These are phyloP conservation scores for Struthio camelus DNA, from an alignment of 2,113 vertebrate species.

Conservation along the genomic window DNA sequence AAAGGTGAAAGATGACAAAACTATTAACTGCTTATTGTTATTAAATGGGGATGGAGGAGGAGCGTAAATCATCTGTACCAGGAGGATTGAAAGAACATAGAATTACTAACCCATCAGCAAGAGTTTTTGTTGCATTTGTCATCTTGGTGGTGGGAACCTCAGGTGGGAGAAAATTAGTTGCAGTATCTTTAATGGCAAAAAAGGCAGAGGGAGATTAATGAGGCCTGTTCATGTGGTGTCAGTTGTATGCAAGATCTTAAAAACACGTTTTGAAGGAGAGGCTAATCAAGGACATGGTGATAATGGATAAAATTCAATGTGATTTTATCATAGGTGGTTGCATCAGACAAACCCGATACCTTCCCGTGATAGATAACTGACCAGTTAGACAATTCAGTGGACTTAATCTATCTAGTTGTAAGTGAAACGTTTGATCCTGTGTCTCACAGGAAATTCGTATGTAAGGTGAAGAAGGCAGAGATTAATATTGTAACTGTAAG, in stretches of 20 bases:
- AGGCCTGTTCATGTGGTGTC: background rate
- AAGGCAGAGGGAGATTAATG: background rate
- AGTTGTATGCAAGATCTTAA: background rate
- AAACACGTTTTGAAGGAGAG: background rate
- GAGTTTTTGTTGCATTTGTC: background rate
- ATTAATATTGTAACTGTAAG: background rate
- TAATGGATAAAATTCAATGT: background rate
- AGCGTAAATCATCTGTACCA: background rate
- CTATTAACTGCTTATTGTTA: background rate
- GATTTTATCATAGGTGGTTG: background rate
- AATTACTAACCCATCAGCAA: background rate
- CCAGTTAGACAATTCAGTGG: background rate
- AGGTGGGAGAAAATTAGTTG: background rate
- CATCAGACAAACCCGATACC: background rate
- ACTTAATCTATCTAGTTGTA: background rate
- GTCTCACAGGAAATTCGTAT: background rate
- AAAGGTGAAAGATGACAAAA: background rate
- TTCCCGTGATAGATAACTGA: background rate
- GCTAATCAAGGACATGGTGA: background rate
- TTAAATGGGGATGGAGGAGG: background rate
- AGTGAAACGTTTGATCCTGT: background rate
- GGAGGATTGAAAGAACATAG: background rate
- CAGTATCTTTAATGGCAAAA: background rate
- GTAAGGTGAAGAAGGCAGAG: background rate
- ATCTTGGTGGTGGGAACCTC: background rate